Conservation (phyloP, 2,797 vertebrate genomes). For the Periophthalmus magnuspinnatus region DNA sequence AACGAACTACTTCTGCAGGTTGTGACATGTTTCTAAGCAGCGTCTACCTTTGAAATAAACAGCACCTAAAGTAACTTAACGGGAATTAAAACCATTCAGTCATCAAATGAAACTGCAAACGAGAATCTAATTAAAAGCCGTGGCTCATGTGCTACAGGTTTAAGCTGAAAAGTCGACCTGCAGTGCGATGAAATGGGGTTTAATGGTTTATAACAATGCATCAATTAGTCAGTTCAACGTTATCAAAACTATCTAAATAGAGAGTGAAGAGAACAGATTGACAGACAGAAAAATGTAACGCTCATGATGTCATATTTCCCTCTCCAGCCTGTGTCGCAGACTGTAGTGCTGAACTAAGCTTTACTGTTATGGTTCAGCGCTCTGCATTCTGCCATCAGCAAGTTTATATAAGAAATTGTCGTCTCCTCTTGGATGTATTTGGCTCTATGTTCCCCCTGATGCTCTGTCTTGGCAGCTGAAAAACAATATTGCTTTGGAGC, state of each 20-base stretch:
- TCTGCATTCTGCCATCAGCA: constrained; percentile 43
- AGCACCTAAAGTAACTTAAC: not conserved
- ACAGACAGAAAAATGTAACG: constrained; percentile 12
- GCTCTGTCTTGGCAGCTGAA: constrained; percentile 30
- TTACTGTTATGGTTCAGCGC: constrained; percentile 40
- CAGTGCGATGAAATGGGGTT: not conserved
- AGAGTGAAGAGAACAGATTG: not conserved
- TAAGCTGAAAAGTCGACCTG: not conserved
- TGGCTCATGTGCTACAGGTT: not conserved
- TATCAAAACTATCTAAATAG: not conserved
- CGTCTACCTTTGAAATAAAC: not conserved
- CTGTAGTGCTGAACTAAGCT: constrained; percentile 40
- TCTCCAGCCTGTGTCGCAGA: constrained; percentile 22
- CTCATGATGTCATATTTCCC: constrained; percentile 10
- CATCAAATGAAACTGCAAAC: not conserved
- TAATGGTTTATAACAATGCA: not conserved
- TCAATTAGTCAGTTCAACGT: not conserved
- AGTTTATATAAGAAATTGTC: constrained; percentile 48
- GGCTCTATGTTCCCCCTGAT: constrained; percentile 14
- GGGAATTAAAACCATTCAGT: not conserved
- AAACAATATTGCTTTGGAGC: constrained; percentile 16
- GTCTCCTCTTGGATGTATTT: constrained; percentile 11
- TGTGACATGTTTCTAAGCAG: constrained; percentile 17
- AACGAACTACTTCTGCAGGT: constrained; percentile 86
- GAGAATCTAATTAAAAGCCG: not conserved